These are phyloP conservation scores for Cathartes aura DNA, from an alignment of 2,113 vertebrate species.

Conservation along the genomic window DNA sequence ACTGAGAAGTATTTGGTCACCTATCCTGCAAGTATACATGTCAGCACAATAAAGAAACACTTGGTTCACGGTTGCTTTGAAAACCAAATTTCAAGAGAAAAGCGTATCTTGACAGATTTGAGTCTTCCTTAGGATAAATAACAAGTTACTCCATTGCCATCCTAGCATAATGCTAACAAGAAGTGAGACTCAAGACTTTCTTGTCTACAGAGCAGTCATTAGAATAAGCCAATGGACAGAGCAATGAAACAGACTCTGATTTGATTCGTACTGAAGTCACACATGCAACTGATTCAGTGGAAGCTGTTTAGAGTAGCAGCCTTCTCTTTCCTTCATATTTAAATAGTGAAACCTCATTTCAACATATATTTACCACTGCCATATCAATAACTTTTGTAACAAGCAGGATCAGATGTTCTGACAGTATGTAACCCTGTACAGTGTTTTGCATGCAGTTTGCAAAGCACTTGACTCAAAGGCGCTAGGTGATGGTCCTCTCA, in stretches of 20 bases:
- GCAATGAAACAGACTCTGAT: background rate
- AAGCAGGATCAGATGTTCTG: background rate
- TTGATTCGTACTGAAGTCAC: background rate
- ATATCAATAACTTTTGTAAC: background rate
- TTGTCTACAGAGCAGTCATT: background rate
- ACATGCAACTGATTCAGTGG: background rate
- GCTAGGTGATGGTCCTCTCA: background rate
- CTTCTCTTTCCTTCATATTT: background rate
- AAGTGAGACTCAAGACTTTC: background rate
- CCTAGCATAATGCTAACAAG: background rate
- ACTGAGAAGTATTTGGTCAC: background rate
- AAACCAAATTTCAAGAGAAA: background rate
- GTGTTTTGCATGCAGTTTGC: background rate
- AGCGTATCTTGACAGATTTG: background rate
- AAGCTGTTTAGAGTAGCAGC: background rate
- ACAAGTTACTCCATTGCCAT: background rate
- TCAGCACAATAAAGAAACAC: background rate
- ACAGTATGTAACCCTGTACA: fast-evolving
- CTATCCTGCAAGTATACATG: background rate
- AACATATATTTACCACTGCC: background rate
- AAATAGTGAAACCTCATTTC: background rate
- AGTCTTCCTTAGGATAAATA: background rate
- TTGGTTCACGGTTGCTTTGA: background rate
- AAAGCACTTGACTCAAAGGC: background rate
- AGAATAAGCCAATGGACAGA: background rate